Base-by-base conservation (phyloP, 2,797 vertebrate species). In the Gymnodraco acuticeps region DNA sequence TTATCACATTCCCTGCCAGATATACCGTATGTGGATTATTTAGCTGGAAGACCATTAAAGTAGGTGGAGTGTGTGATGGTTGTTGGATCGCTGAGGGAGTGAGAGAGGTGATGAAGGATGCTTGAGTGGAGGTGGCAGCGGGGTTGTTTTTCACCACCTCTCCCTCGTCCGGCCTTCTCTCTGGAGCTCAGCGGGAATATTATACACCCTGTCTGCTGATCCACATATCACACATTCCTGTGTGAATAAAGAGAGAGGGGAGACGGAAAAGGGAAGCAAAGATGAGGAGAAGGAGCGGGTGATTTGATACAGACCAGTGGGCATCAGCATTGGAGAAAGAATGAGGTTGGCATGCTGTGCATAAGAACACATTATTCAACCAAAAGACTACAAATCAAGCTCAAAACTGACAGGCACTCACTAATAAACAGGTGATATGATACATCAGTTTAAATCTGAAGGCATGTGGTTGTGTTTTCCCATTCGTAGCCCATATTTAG, bases 211-310 rank as follows among this genome's bases (percentile, higher is more conserved):
- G 84, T 93, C 91, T 87, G 82, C 90, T 93, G 90, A 89, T 91
- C 89, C 89, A 88, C 93, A 94, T 93, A 90, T 94, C 91, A 83
- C 82, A 92, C 93, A 95, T 94, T 94, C 92, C 90, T 92, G 84
- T 75, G 60, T 89, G 83, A 84, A 89, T 71, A 77, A 78, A 87
- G 65, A 80, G 79, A 46, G 58, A 68, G 45, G 16, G 54, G 9
- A 41, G 66, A 45, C 54, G 59, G 73, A 86, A 77, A 65, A 63
- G 56, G 59, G 64, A 56, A 61, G 61, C 53, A 78, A 84, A 81
- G 86, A 80, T 71, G 33, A 53, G 70, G 75, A 80, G 51, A 64
- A 72, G 66, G 48, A 80, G 79, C 71, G 60, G 53, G 74, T 76
- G 64, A 77, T 85, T 83, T 63, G 43, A 83, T 73, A 71, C 75